phyloP scores from a whole-genome alignment of 2,113 vertebrate genomes.

The Vimba vimba region DNA sequence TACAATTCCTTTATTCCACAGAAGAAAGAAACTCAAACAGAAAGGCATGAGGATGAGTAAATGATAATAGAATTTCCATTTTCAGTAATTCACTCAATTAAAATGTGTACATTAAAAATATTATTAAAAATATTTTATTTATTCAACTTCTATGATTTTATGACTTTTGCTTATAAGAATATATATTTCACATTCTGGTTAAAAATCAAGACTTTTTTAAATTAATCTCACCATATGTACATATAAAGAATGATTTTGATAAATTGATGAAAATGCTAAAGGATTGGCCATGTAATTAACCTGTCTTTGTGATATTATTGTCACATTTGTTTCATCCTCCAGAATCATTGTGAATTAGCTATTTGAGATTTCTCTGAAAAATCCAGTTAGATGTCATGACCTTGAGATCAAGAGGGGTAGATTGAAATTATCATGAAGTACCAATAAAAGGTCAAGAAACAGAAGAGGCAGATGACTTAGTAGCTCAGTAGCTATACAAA shows the following conservation, averaged over 20 bases:
- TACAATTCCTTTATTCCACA: background rate
- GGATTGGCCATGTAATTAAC: background rate
- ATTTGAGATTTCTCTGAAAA: background rate
- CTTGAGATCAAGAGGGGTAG: background rate
- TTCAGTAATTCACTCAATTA: background rate
- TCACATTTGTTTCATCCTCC: background rate
- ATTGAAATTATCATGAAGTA: background rate
- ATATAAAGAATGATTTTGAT: background rate
- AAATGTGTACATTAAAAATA: background rate
- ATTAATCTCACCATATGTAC: background rate
- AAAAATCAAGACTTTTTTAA: background rate
- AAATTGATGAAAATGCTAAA: background rate
- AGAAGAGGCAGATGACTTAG: background rate
- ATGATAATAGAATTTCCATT: background rate
- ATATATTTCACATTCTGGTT: background rate
- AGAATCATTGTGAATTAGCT: background rate
- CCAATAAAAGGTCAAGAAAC: background rate
- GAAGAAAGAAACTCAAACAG: background rate
- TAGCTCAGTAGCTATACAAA: slow-evolving; percentile 2
- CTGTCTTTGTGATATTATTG: background rate
- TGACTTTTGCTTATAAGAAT: background rate
- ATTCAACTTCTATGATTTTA: background rate
- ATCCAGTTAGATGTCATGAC: background rate
- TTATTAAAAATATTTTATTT: background rate
- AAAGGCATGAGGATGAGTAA: background rate